phyloP scores from a whole-genome alignment of 2,888 invertebrate species.

The Limenitis camilla region DNA sequence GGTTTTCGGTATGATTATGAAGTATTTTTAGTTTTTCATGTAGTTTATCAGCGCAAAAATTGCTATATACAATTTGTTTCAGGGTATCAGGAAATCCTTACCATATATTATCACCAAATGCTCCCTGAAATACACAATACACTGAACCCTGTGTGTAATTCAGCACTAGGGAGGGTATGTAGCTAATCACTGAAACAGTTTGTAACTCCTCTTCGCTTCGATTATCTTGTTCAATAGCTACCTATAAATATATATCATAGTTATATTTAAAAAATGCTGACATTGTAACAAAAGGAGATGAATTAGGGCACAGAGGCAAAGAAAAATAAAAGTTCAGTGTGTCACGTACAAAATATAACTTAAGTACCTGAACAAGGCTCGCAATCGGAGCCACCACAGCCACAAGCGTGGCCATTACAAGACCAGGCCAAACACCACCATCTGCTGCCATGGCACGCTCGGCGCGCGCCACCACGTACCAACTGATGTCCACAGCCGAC shows the following conservation, averaged over 20 bases:
- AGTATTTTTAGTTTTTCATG: too few relatives aligned
- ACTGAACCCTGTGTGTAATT: conserved; percentile 58
- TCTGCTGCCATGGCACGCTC: conserved; percentile 74
- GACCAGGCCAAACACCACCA: conserved; percentile 53
- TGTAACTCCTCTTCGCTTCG: conserved; percentile 60
- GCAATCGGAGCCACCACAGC: conserved; percentile 49
- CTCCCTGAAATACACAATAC: conserved; percentile 56
- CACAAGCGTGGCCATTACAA: conserved; percentile 55
- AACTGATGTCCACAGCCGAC: conserved; percentile 95
- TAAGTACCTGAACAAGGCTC: conserved; percentile 57
- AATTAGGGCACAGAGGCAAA: too few relatives aligned
- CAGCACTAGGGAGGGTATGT: conserved; percentile 50
- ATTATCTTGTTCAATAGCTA: conserved; percentile 56
- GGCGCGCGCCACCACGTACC: conserved; percentile 93
- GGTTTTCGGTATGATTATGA: too few relatives aligned
- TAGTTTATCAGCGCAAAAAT: too few relatives aligned
- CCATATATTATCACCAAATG: conserved; percentile 73
- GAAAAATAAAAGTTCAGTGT: too few relatives aligned
- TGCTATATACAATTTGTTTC: too few relatives aligned
- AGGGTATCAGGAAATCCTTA: conserved; percentile 28
- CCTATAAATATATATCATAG: conserved; percentile 35
- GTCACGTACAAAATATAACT: too few relatives aligned
- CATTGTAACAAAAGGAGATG: too few relatives aligned
- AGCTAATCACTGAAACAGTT: conserved; percentile 47
- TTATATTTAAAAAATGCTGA: too few relatives aligned